Evolutionary conservation across 2,113 vertebrate species (phyloP).

Genomic region (Gymnocephalus cernua): DNA sequence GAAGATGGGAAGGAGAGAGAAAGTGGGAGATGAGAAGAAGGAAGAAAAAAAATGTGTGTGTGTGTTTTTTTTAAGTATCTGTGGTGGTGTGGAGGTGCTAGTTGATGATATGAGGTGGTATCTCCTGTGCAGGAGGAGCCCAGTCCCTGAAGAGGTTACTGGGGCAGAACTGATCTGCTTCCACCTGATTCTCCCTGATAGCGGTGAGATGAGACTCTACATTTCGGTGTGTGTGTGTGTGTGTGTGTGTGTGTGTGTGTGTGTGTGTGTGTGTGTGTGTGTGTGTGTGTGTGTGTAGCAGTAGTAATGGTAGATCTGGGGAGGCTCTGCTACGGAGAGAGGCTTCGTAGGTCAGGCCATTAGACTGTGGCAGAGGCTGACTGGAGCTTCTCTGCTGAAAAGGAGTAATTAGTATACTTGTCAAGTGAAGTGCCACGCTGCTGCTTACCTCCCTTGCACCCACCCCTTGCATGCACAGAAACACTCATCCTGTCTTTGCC

Average conservation of each 20-base stretch:
- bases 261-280: slow-evolving; percentile 21
- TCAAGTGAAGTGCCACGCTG: slow-evolving; percentile 94
- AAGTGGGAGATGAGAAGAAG: slow-evolving; percentile 20
- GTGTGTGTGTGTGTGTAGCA: slow-evolving; percentile 34
- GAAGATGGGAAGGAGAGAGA: slow-evolving; percentile 54
- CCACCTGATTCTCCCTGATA: slow-evolving; percentile 95
- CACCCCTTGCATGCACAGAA: slow-evolving; percentile 66
- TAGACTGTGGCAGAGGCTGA: slow-evolving; percentile 91
- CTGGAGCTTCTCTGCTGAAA: slow-evolving; percentile 92
- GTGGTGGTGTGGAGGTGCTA: slow-evolving; percentile 68
- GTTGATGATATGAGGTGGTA: slow-evolving; percentile 76
- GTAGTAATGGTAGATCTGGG: slow-evolving; percentile 71
- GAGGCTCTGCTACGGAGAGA: slow-evolving; percentile 71
- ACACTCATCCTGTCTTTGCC: slow-evolving; percentile 62
- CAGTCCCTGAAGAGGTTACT: slow-evolving; percentile 95
- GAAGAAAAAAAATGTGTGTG: slow-evolving; percentile 40
- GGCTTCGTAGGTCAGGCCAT: slow-evolving; percentile 91
- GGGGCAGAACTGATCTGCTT: slow-evolving; percentile 99
- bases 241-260: slow-evolving; percentile 47
- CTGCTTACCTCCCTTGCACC: slow-evolving; percentile 91
- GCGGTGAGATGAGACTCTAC: slow-evolving; percentile 76
- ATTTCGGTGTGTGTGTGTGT: slow-evolving; percentile 52
- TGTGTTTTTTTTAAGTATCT: slow-evolving; percentile 80
- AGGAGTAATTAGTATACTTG: slow-evolving; percentile 99
- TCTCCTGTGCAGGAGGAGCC: slow-evolving; percentile 87